Evolutionary conservation across 2,888 invertebrate genomes (phyloP), one percentile per base, ranked within the genome.

Genomic region (Blera fallax): DNA sequence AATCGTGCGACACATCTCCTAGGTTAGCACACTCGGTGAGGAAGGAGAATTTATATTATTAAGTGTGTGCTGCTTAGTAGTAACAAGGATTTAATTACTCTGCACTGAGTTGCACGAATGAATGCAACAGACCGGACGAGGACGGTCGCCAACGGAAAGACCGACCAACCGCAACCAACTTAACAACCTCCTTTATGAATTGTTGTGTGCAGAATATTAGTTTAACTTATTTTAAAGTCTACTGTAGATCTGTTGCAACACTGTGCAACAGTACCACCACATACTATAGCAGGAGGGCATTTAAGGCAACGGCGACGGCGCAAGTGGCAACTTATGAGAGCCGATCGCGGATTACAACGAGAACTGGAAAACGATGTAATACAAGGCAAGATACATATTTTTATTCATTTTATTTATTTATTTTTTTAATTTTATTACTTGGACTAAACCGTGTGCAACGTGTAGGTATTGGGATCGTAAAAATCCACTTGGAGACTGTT

Each of bases 291-390:
- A 79, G 37, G 27, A 37, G 29, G 29, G 69, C 34, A 76, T 65
- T 65, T 56, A 48, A 24, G 8, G 32, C 27, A 43, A 27, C 34
- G 18, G n/a, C 60, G 43, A 48, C 60, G 52, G 67, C 29, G 50
- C 54, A 78, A 83, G 67, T 74, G 67, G 73, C 73, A 69, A 74
- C 80, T 80, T 76, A 84, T 80, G 80, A 80, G 64, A 74, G 70
- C 56, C 74, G 50, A 70, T 84, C 58, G 69, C 40, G 72, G 85
- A 80, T 85, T 85, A 76, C 76, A 77, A 81, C 85, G 65, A 85
- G 62, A 85, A 81, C 81, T 81, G 81, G 76, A 81, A 85, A 85
- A 76, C 85, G 80, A 85, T 85, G 85, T 85, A 85, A 85, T 85
- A 81, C 85, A 85, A 85, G 85, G 85, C 65, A 85, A 85, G 84